These are phyloP conservation scores for Heteromurus nitidus DNA, from an alignment of 2,888 invertebrate genomes.

Conservation along the genomic window DNA sequence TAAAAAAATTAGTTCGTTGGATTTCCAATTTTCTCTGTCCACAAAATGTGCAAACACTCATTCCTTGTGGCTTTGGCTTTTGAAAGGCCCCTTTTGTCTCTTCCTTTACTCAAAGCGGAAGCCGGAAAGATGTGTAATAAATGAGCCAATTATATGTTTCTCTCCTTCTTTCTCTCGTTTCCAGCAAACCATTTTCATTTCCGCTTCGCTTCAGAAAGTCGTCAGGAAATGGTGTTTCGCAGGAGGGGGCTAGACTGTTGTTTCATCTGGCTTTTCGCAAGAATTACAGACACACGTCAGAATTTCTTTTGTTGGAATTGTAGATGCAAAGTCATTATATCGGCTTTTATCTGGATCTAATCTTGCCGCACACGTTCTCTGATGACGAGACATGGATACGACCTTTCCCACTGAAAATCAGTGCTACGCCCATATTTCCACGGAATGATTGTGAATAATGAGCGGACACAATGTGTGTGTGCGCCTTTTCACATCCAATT, in stretches of 20 bases:
- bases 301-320: not conserved
- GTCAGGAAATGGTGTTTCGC: too few species aligned
- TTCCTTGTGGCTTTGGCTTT: not conserved
- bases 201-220: too few species aligned
- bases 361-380: too few species aligned
- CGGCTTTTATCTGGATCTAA: too few species aligned
- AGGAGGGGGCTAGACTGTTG: too few species aligned
- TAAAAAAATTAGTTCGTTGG: too few species aligned
- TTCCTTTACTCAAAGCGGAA: not conserved
- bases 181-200: too few species aligned
- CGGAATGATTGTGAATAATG: too few species aligned
- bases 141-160: constrained; percentile 58
- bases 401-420: too few species aligned
- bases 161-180: constrained; percentile 29
- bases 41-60: not conserved
- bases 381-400: too few species aligned
- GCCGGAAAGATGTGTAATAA: constrained; percentile 50
- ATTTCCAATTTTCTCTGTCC: not conserved
- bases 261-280: not conserved
- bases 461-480: too few species aligned
- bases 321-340: not conserved
- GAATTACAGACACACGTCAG: not conserved
- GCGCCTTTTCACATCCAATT: not conserved
- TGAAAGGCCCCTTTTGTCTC: not conserved
- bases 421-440: too few species aligned